A percentile compares a stretch with the other conserved stretches of the same genome.
phyloP scores from a whole-genome alignment of 2,888 invertebrate species.

The Calliphora vomitoria region DNA sequence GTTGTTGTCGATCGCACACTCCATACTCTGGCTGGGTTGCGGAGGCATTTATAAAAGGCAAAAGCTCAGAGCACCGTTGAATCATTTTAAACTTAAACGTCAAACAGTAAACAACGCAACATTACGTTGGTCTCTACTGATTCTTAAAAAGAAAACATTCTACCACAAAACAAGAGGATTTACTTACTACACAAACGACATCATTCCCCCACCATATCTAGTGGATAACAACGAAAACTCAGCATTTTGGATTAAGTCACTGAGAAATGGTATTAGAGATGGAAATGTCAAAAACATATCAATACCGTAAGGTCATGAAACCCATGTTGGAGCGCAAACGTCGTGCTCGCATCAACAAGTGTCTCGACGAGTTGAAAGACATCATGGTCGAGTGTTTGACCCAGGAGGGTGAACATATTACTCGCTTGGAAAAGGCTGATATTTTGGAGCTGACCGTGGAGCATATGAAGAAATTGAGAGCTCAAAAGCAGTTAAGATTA shows the following conservation, averaged over 20 bases:
- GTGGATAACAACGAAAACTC: slow-evolving; percentile 31
- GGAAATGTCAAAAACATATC: slow-evolving; percentile 93
- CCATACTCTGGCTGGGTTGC: slow-evolving; percentile 66
- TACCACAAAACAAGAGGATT: slow-evolving; percentile 31
- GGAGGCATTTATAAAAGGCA: slow-evolving; percentile 83
- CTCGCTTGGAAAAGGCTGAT: slow-evolving; percentile 95
- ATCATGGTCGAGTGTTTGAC: slow-evolving; percentile 90
- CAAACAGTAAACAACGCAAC: slow-evolving; percentile 64
- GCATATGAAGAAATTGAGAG: slow-evolving; percentile 91
- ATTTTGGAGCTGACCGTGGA: slow-evolving; percentile 95
- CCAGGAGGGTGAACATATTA: slow-evolving; percentile 95
- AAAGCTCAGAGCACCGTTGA: slow-evolving; percentile 80
- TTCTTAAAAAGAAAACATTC: slow-evolving; percentile 28
- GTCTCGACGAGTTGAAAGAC: slow-evolving; percentile 95
- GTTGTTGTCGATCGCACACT: slow-evolving; percentile 70
- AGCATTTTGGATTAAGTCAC: slow-evolving; percentile 36
- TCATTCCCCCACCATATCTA: not conserved
- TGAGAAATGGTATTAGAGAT: slow-evolving; percentile 83
- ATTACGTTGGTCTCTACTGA: slow-evolving; percentile 33
- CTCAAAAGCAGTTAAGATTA: slow-evolving; percentile 89
- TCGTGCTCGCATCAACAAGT: slow-evolving; percentile 95
- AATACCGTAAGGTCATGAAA: slow-evolving; percentile 97
- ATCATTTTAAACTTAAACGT: slow-evolving; percentile 81
- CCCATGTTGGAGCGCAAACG: slow-evolving; percentile 96
- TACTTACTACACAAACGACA: slow-evolving; percentile 20